phyloP scores from a whole-genome alignment of 2,113 vertebrate species.

The Nymphicus hollandicus region DNA sequence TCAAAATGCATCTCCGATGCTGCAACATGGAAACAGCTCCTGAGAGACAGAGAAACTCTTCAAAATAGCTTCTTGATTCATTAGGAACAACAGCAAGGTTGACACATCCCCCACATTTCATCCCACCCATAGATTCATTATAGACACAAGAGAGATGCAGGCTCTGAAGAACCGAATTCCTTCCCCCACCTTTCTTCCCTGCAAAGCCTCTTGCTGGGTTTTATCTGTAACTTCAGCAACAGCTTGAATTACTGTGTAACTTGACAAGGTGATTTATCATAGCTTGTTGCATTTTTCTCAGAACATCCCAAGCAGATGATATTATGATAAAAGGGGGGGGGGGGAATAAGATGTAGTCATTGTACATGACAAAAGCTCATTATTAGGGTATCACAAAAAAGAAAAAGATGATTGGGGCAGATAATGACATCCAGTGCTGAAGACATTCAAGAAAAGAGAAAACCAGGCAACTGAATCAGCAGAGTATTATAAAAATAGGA shows the following conservation, averaged over 20 bases:
- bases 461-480: neutral
- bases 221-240: conserved; percentile 47
- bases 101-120: conserved; percentile 37
- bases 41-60: conserved; percentile 26
- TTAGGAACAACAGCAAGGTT: conserved; percentile 38
- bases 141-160: neutral
- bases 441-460: neutral
- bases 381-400: conserved; percentile 6
- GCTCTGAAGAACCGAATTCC: neutral
- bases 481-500: neutral
- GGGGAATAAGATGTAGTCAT: neutral
- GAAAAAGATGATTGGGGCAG: neutral
- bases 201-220: conserved; percentile 17
- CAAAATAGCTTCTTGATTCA: conserved; percentile 53
- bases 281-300: conserved; percentile 52
- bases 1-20: neutral
- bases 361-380: conserved; percentile 42
- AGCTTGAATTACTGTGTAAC: conserved; percentile 36
- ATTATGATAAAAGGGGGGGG: neutral
- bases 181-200: neutral
- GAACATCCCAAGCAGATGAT: conserved; percentile 50
- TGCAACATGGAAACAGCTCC: conserved; percentile 14
- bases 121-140: conserved; percentile 35
- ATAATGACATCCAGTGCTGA: neutral
- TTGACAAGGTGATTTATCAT: conserved; percentile 67